Percentiles rank a stretch among this genome's conserved stretches.
These are phyloP conservation scores for Drosophila ambigua DNA, from an alignment of 1,140 invertebrate species.

Conservation along the genomic window DNA sequence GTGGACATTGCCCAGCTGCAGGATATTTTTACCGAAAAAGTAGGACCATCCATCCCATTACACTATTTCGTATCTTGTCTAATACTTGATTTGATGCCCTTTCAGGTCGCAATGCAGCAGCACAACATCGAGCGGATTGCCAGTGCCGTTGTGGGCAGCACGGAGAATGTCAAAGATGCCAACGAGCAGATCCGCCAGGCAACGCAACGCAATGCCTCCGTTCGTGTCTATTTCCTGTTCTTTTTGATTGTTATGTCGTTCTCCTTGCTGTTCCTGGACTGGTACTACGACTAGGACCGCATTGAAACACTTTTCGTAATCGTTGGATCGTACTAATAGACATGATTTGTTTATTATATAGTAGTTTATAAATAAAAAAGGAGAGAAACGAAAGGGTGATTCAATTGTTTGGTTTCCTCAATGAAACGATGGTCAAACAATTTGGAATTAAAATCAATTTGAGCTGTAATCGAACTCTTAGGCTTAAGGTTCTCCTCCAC, in stretches of 20 bases:
- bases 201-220: constrained; percentile 97
- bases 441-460: constrained; percentile 30
- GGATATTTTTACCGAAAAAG: constrained; percentile 98
- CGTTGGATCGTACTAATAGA: constrained; percentile 36
- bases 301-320: constrained; percentile 37
- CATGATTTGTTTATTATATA: constrained; percentile 45
- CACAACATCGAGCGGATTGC: constrained; percentile 95
- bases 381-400: constrained; percentile 10
- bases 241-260: constrained; percentile 98
- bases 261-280: constrained; percentile 97
- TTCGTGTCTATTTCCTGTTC: constrained; percentile 97
- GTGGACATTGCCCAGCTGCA: constrained; percentile 98
- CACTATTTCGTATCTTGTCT: neutral
- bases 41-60: constrained; percentile 80
- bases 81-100: neutral
- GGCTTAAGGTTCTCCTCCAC: neutral
- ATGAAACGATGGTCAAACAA: constrained; percentile 1
- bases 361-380: constrained; percentile 31
- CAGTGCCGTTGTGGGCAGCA: constrained; percentile 93
- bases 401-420: constrained; percentile 19
- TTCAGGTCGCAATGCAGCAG: constrained; percentile 93
- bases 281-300: constrained; percentile 95
- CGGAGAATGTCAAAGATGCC: constrained; percentile 97
- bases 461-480: constrained; percentile 22
- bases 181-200: constrained; percentile 98